Conservation (phyloP, 2,888 invertebrate genomes). For the Falcaria lacertinaria region DNA sequence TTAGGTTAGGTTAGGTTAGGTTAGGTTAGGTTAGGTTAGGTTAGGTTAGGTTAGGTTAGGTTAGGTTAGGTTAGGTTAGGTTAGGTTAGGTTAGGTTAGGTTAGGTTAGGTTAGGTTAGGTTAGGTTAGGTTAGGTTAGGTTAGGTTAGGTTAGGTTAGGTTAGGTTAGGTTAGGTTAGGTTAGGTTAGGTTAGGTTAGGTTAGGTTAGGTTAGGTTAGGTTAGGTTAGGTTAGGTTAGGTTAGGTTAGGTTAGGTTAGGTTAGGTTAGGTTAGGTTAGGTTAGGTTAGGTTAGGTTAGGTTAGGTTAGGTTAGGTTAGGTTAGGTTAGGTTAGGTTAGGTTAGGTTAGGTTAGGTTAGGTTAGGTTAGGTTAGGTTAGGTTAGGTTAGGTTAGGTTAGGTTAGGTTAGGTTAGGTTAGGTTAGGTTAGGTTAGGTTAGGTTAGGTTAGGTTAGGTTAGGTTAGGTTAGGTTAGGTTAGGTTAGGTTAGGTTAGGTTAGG, state of each 20-base stretch:
- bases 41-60: conserved; percentile 9
- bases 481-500: conserved; percentile 10
- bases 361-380: conserved; percentile 14
- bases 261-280: conserved; percentile 10
- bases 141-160: conserved; percentile 10
- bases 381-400: conserved; percentile 10
- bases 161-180: conserved; percentile 11
- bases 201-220: conserved; percentile 11
- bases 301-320: conserved; percentile 14
- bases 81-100: conserved; percentile 6
- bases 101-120: conserved; percentile 9
- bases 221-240: conserved; percentile 11
- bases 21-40: conserved; percentile 8
- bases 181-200: conserved; percentile 10
- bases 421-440: conserved; percentile 7
- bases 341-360: conserved; percentile 15
- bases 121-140: conserved; percentile 11
- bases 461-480: conserved; percentile 9
- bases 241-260: conserved; percentile 11
- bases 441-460: conserved; percentile 8
- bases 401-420: conserved; percentile 9
- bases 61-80: conserved; percentile 10
- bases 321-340: conserved; percentile 15
- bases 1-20: conserved; percentile 5
- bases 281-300: conserved; percentile 14